These are phyloP conservation scores for Pampus argenteus DNA, from an alignment of 2,797 vertebrate genomes.

Conservation along the genomic window DNA sequence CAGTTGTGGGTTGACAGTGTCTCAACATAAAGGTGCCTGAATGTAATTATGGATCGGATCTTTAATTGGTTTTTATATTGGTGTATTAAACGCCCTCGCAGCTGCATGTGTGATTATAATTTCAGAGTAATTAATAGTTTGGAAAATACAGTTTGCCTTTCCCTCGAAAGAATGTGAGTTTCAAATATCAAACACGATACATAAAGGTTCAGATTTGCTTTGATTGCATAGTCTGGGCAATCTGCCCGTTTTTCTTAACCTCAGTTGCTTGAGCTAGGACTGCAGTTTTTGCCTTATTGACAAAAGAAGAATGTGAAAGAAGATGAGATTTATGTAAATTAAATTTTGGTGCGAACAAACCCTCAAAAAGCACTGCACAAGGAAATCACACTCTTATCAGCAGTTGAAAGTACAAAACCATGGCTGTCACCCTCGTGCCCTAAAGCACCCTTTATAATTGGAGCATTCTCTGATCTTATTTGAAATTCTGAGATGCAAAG, in stretches of 20 bases:
- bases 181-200: neutral
- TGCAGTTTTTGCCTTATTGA: conserved; percentile 26
- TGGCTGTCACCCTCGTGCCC: conserved; percentile 30
- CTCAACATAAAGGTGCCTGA: conserved; percentile 13
- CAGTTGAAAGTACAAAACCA: conserved; percentile 23
- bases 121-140: conserved; percentile 24
- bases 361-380: conserved; percentile 24
- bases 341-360: conserved; percentile 13
- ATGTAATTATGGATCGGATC: conserved; percentile 43
- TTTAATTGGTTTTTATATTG: conserved; percentile 48
- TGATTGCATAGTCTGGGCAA: neutral
- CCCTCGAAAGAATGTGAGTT: neutral
- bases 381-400: conserved; percentile 42
- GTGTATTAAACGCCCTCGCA: conserved; percentile 25
- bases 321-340: conserved; percentile 34
- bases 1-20: conserved; percentile 20
- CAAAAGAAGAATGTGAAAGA: conserved; percentile 26
- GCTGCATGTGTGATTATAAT: conserved; percentile 17
- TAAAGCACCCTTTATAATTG: conserved; percentile 47
- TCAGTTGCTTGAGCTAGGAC: neutral
- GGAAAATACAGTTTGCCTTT: neutral
- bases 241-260: neutral
- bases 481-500: conserved; percentile 48
- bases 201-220: conserved; percentile 2
- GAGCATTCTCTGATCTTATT: conserved; percentile 54